Evolutionary conservation across 35 echinoderm and acorn worm genomes (phyloP), one percentile per base, ranked within the genome.

Genomic region (Heliocidaris tuberculata): DNA sequence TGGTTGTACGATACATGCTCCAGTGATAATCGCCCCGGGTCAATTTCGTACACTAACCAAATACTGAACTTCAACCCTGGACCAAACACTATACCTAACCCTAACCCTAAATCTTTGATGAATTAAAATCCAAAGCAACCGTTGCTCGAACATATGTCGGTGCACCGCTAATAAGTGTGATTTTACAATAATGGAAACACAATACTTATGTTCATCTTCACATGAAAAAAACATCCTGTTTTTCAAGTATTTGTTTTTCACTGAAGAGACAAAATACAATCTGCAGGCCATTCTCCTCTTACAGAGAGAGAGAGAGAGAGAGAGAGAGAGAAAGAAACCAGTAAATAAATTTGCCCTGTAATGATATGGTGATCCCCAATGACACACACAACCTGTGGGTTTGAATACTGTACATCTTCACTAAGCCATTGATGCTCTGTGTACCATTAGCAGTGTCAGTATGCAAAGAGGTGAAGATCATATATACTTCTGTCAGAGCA

Each of bases 291-390:
- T 78, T 78, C 21, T 27, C 27, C 65, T 78, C 65, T 6, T 7
- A n/a, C 17, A 19, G 12, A 13, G 12, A 60, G 35, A 42, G 35
- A 42, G 35, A 42, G 35, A 42, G 35, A 42, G 35, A 42, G 35
- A 42, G 35, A 42, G 35, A 42, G 35, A 42, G 3, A 42, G 19
- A 78, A 5, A n/a, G 19, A 78, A 78, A 78, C 19, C 65, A 78
- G 65, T 78, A 78, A 78, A 78, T 19, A n/a, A 78, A 78, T 27
- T n/a, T 78, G 65, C 65, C 65, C 65, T 78, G 65, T 78, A 78
- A 78, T 78, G 65, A 78, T 78, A 78, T 78, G 65, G 65, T 78
- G 65, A 78, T 78, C 65, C 65, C 65, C 2, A n/a, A 24, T n/a
- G 65, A 78, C 7, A 78, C 17, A 78, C 65, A 78, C 65, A 78